Evolutionary conservation across 2,113 vertebrate genomes (phyloP), one percentile per base, ranked within the genome.

Genomic region (Asarcornis scutulata): DNA sequence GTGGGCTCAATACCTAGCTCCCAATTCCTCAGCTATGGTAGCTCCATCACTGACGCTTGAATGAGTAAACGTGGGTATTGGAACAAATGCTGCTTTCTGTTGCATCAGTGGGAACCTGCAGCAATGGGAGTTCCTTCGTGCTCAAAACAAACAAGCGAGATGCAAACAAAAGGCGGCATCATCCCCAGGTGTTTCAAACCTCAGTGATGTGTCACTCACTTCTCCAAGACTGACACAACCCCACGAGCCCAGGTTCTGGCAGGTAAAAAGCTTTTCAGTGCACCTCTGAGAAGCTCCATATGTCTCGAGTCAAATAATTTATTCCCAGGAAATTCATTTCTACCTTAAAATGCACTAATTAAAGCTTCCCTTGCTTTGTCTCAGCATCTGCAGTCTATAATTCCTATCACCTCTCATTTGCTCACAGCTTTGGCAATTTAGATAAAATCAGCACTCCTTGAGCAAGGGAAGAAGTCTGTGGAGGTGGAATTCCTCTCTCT

Each of bases 301-400:
- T 53, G 94, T 77, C 73, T 93, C n/a, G 52, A 95, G 75, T 85
- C 27, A 89, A 95, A 84, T 78, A 84, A 93, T 92, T 89, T 92
- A 62, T 95, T 96, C 89, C 77, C 72, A 88, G 56, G 90, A 97
- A 97, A 90, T 91, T 93, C 22, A 96, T 86, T 68, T 63, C 97
- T 91, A 80, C 75, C 55, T 86, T 69, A 91, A 96, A 95, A 78
- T 58, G 52, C 90, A 82, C 94, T 96, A 95, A 95, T 95, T 96
- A 92, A 96, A 97, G 72, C 31, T 71, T 92, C 86, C 16, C 56
- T 90, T 87, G 88, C 86, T 87, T 97, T 96, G 91, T 96, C 86
- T 97, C 86, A 67, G 36, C n/a, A 31, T 83, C 72, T 86, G 69
- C 58, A 94, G 73, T 89, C 92, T 93, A 38, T 85, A 96, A 96